Evolutionary conservation across 2,888 invertebrate genomes (phyloP), one percentile per base, ranked within the genome.

Genomic region (Ryuthela nishihirai): DNA sequence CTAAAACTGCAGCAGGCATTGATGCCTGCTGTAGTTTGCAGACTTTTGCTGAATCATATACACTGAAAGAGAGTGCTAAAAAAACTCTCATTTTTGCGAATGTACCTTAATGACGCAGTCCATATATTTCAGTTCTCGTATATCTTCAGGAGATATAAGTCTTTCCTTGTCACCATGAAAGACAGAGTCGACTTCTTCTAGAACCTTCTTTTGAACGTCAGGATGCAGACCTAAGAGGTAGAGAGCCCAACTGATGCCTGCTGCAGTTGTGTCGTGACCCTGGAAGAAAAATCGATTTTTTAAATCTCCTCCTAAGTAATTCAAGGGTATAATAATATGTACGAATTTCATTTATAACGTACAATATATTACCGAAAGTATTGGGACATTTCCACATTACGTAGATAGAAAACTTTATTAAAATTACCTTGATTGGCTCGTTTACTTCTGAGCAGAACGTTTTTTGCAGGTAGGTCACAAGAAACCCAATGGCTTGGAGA

Each of bases 31-130:
- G n/a, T n/a, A n/a, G n/a, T n/a, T n/a, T n/a, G n/a, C n/a, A n/a
- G n/a, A n/a, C n/a, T n/a, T n/a, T n/a, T n/a, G n/a, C 64, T 7
- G 72, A 39, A 5, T 56, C 64, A 23, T 74, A 52, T n/a, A 68
- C 74, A 67, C 70, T 71, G 38, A 71, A 64, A 9, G 74, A 73
- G 9, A 73, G 74, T 18, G 73, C 70, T 17, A 74, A 74, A 43
- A 67, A 74, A 12, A 74, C 34, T 26, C 74, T n/a, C n/a, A 34
- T 2, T 34, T 39, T 39, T 10, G 64, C 17, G 73, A 63, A 5
- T 71, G 67, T 64, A 75, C 75, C 69, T 73, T 75, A 36, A 75
- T 70, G 52, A 71, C 72, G 47, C 72, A 70, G 52, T 74, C 74
- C 29, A 75, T 62, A 64, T 74, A 74, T 45, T 72, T 71, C 69